These are phyloP conservation scores for Drosophila rellima DNA, from an alignment of 2,888 invertebrate genomes.

Conservation along the genomic window DNA sequence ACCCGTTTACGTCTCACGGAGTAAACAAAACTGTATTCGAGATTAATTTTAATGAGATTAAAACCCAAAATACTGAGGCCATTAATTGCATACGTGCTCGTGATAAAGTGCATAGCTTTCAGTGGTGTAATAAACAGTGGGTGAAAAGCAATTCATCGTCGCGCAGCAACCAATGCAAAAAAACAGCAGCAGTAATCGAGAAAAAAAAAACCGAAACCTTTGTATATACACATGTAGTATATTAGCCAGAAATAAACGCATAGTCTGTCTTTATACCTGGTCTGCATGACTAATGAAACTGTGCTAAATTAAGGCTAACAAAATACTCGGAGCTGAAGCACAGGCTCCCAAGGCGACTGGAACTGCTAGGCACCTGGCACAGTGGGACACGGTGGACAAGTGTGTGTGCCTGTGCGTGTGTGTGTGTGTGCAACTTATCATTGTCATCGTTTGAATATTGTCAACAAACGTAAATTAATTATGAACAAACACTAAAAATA, in stretches of 20 bases:
- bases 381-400: conserved; percentile 3
- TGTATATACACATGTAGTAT: conserved; percentile 30
- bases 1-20: conserved; percentile 48
- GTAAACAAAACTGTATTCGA: conserved; percentile 58
- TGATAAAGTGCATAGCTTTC: conserved; percentile 42
- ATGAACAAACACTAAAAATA: conserved; percentile 77
- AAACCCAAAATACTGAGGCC: conserved; percentile 40
- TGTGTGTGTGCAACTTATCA: conserved; percentile 40
- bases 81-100: conserved; percentile 36
- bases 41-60: conserved; percentile 66
- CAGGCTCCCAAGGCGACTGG: conserved; percentile 22
- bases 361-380: conserved; percentile 1
- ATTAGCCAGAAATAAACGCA: conserved; percentile 51
- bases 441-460: conserved; percentile 47
- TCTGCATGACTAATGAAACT: conserved; percentile 72
- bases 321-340: conserved; percentile 36
- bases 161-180: conserved; percentile 45
- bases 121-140: conserved; percentile 35
- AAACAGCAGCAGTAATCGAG: conserved; percentile 28
- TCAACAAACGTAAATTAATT: conserved; percentile 70
- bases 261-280: conserved; percentile 38
- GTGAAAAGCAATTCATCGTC: conserved; percentile 21
- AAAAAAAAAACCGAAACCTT: conserved; percentile 40
- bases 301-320: conserved; percentile 45
- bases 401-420: conserved; percentile 6